Conservation (phyloP, 2,888 invertebrate species). For the Pachycephus smyrnensis region DNA sequence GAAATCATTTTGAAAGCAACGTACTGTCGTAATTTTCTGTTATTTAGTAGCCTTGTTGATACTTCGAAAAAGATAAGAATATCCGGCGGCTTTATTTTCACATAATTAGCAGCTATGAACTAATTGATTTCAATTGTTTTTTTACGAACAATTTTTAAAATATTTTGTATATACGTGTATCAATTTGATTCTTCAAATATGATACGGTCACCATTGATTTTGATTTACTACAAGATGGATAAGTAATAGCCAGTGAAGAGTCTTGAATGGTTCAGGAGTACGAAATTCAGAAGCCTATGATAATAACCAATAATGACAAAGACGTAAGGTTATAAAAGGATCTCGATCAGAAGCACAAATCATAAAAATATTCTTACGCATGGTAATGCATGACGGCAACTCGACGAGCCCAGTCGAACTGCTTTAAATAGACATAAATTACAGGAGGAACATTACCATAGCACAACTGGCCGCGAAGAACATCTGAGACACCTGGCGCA, state of each 20-base stretch:
- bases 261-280: neutral
- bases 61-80: neutral
- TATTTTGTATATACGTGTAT: neutral
- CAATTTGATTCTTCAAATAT: neutral
- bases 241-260: neutral
- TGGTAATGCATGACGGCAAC: conserved; percentile 7
- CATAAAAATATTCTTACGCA: conserved; percentile 36
- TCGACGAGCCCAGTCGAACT: conserved; percentile 33
- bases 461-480: conserved; percentile 16
- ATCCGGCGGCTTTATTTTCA: neutral
- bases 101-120: neutral
- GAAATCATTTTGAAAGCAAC: neutral
- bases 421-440: conserved; percentile 53
- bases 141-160: neutral
- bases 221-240: neutral
- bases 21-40: neutral
- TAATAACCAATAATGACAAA: neutral
- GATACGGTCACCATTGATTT: neutral
- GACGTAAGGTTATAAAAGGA: neutral
- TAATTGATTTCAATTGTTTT: neutral
- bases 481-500: conserved; percentile 47
- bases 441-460: conserved; percentile 47
- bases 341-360: conserved; percentile 14
- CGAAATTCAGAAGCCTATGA: neutral
- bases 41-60: neutral